Evolutionary conservation across 2,797 vertebrate species (phyloP), one percentile per base, ranked within the genome.

Genomic region (Eulemur mongoz): DNA sequence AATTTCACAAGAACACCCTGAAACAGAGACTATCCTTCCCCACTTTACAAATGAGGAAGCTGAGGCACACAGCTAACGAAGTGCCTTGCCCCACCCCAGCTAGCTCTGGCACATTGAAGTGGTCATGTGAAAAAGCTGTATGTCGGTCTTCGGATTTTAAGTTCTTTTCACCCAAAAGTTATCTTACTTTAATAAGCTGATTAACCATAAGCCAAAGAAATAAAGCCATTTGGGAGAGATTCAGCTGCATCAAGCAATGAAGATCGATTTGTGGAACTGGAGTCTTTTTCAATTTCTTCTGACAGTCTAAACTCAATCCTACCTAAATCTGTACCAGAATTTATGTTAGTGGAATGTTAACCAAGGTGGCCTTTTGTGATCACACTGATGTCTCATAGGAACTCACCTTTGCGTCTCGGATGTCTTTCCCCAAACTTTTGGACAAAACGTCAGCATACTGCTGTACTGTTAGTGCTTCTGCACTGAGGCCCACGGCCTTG

Each of bases 361-460:
- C 32, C 25, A 5, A 38, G 38, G 14, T 25, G 30, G 43, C 5
- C 17, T 23, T 80, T 32, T 61, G 23, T 45, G 18, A 87, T 48
- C 81, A 75, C 40, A 15, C 48, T 54, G 52, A 70, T 35, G 18
- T 67, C 22, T 88, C 27, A 48, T 27, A 23, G 54, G 48, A 72
- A 75, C 96, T 97, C 82, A 97, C 96, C 97, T 98, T 97, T 50
- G 96, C 63, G 22, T 97, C 94, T 52, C 38, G 11, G 43, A 98
- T 67, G 32, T 94, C 91, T 67, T 95, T 98, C 52, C 97, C 92
- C 61, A 95, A 61, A 57, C 30, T 45, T 73, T 94, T 88, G 93
- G 97, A 97, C 75, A 98, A 83, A 65, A 95, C 43, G 12, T 93
- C 94, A 8, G 96, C 93, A 11, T 97, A 97, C 9, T 97, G 97